Conservation (phyloP, 2,797 vertebrate genomes). For the Odontamblyopus lacepedii region DNA sequence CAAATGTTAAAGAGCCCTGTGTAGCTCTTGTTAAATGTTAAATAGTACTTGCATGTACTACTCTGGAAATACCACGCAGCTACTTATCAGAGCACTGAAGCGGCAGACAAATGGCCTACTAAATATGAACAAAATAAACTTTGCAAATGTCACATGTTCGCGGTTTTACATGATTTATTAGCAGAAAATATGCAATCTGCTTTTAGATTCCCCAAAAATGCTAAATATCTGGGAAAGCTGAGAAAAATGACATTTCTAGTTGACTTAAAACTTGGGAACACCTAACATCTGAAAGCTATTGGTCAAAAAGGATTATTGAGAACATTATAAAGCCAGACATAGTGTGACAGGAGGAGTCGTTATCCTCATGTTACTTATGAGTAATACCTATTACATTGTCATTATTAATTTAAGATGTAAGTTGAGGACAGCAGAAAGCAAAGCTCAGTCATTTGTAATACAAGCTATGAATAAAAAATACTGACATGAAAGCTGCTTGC, state of each 20-base stretch:
- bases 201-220: not conserved
- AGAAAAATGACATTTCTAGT: not conserved
- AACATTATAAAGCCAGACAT: not conserved
- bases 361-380: constrained; percentile 3
- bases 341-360: constrained; percentile 1
- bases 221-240: not conserved
- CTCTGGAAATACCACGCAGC: constrained; percentile 7
- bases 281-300: not conserved
- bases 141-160: not conserved
- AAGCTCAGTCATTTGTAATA: constrained; percentile 10
- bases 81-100: constrained; percentile 1
- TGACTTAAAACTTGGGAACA: not conserved
- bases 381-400: constrained; percentile 4
- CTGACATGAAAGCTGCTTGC: not conserved
- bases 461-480: not conserved
- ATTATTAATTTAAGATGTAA: constrained; percentile 5
- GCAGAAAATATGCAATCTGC: not conserved
- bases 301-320: not conserved
- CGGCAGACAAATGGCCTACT: not conserved
- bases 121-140: constrained; percentile 5
- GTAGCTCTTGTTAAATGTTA: constrained; percentile 19
- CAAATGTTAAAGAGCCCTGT: not conserved
- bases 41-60: not conserved
- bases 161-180: not conserved
- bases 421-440: constrained; percentile 20